These are phyloP conservation scores for Drosophila dives DNA, from an alignment of 2,888 invertebrate species.

Conservation along the genomic window DNA sequence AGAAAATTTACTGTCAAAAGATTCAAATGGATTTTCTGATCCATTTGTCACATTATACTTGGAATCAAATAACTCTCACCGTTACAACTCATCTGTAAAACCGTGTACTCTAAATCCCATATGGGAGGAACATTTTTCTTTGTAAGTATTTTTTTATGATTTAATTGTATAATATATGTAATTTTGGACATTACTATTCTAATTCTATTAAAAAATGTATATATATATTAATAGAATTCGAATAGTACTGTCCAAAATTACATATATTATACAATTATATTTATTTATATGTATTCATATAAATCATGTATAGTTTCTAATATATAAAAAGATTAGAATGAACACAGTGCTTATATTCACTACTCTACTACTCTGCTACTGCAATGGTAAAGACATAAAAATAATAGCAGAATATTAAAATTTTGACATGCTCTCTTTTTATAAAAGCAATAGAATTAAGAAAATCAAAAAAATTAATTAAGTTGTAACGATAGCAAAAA, in stretches of 20 bases:
- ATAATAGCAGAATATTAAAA: neutral
- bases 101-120: constrained; percentile 94
- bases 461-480: neutral
- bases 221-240: no score
- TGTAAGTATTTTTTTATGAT: constrained; percentile 83
- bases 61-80: constrained; percentile 90
- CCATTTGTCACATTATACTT: constrained; percentile 97
- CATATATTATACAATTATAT: neutral
- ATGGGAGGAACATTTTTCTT: constrained; percentile 99
- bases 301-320: neutral
- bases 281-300: neutral
- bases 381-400: neutral
- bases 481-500: neutral
- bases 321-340: neutral
- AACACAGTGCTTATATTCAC: neutral
- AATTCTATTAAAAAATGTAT: neutral
- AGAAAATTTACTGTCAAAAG: constrained; percentile 93
- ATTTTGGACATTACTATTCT: neutral
- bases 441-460: neutral
- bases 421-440: neutral
- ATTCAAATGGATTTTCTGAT: constrained; percentile 97
- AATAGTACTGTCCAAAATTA: no score
- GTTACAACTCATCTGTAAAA: constrained; percentile 96
- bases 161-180: neutral
- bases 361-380: neutral